These are phyloP conservation scores for Pseudomyrmex pallidus DNA, from an alignment of 1,140 invertebrate genomes.

Conservation along the genomic window DNA sequence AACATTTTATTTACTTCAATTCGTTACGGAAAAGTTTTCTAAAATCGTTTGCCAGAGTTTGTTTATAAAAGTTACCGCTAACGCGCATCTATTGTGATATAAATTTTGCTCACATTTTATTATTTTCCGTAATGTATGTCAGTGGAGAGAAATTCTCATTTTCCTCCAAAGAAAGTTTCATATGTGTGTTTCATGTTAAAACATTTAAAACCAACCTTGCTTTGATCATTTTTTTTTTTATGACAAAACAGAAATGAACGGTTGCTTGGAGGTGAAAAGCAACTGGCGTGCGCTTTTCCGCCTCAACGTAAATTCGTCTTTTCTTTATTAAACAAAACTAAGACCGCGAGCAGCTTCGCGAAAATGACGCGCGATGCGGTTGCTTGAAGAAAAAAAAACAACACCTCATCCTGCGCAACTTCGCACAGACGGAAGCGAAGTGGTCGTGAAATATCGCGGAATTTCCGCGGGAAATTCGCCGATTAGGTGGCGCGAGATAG, in stretches of 20 bases:
- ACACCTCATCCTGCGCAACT: neutral
- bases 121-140: too few relatives aligned
- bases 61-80: too few relatives aligned
- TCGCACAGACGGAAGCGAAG: neutral
- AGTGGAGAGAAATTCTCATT: too few relatives aligned
- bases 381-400: neutral
- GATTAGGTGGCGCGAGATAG: slow-evolving; percentile 35
- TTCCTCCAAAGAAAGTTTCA: neutral
- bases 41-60: too few relatives aligned
- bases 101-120: too few relatives aligned
- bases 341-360: neutral
- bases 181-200: neutral
- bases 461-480: slow-evolving; percentile 45
- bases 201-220: neutral
- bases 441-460: slow-evolving; percentile 27
- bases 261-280: neutral
- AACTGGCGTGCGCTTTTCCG: neutral
- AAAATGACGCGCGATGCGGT: neutral
- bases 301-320: neutral
- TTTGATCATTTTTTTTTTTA: neutral
- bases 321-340: slow-evolving; percentile 35
- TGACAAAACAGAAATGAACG: neutral
- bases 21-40: too few relatives aligned
- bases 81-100: too few relatives aligned
- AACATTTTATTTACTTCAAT: too few relatives aligned